Base-by-base conservation (phyloP, 2,113 vertebrate genomes). In the Daubentonia madagascariensis region DNA sequence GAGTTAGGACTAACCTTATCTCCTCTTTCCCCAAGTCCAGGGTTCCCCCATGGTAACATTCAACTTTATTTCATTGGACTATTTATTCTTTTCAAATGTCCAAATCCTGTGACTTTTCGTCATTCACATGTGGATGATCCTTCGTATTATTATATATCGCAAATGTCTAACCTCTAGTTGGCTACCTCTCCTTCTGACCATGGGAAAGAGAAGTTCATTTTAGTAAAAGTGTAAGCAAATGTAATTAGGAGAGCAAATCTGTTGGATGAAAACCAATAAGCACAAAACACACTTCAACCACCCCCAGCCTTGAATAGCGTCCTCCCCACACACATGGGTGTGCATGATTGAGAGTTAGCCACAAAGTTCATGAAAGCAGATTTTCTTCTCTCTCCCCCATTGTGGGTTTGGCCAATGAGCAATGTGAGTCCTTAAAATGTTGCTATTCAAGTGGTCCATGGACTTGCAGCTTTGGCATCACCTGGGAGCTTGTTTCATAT, bases 291-390 rank as follows among this genome's bases (percentile, higher is more conserved):
- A 40, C 17, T 59, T 32, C 37, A 61, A 3, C 50, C 43, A 40
- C 52, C 28, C 18, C 2, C 28, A 28, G 8, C 18, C 54, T 73
- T 28, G 63, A 43, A 30, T 70, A 57, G 61, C 22, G 7, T 17
- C 28, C 10, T 20, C 23, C 12, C 25, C 2, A 5, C 28, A 8
- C 8, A 3, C 25, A 28, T n/a, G n/a, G 63, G 23, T 5, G 1
- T 57, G 59, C 48, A 37, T 25, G 1, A 16, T 45, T n/a, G 73
- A 93, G 28, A 22, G 17, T 59, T 57, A n/a, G 57, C 61, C 48
- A 48, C 43, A 12, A 68, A 17, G 48, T 54, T 68, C 16, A 30
- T 1, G 5, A 73, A 78, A 1, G 20, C 43, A 13, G 59, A 17
- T 86, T 54, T 54, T 45, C 16, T 22, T 16, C 12, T 48, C 10